A percentile compares a stretch with the other conserved stretches of the same genome.
Conservation (phyloP, 2,888 invertebrate species). For the Scaptomyza reducta region DNA sequence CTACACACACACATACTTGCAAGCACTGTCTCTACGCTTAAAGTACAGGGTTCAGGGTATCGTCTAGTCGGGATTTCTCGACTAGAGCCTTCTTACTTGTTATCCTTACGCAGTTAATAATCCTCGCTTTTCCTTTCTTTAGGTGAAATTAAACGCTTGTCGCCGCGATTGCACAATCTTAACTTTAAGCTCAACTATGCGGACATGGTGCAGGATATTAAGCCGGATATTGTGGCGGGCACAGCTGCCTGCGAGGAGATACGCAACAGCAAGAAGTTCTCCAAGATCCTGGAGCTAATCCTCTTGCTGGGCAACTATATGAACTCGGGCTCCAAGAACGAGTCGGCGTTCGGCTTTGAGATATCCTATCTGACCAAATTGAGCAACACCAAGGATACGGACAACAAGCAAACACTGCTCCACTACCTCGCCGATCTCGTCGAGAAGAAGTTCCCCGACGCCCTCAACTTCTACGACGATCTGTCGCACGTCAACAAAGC, state of each 20-base stretch:
- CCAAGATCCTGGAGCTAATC: constrained; percentile 94
- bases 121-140: background rate
- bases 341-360: constrained; percentile 97
- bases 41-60: too few relatives aligned
- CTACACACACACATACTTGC: too few relatives aligned
- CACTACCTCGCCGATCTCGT: constrained; percentile 96
- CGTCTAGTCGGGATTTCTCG: too few relatives aligned
- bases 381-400: constrained; percentile 95
- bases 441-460: constrained; percentile 94
- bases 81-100: too few relatives aligned
- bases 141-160: constrained; percentile 93
- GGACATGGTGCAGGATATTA: constrained; percentile 89
- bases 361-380: constrained; percentile 97
- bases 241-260: constrained; percentile 98
- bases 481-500: constrained; percentile 96
- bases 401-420: constrained; percentile 95
- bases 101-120: background rate
- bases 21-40: too few relatives aligned
- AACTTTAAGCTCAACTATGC: constrained; percentile 94
- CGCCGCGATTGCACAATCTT: constrained; percentile 93
- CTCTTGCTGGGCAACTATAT: constrained; percentile 97
- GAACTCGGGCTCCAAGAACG: constrained; percentile 97
- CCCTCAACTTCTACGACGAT: constrained; percentile 93
- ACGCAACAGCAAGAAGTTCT: constrained; percentile 94
- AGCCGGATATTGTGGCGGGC: constrained; percentile 94